Evolutionary conservation across 2,888 invertebrate genomes (phyloP).

Genomic region (Lordiphosa fenestrarum): DNA sequence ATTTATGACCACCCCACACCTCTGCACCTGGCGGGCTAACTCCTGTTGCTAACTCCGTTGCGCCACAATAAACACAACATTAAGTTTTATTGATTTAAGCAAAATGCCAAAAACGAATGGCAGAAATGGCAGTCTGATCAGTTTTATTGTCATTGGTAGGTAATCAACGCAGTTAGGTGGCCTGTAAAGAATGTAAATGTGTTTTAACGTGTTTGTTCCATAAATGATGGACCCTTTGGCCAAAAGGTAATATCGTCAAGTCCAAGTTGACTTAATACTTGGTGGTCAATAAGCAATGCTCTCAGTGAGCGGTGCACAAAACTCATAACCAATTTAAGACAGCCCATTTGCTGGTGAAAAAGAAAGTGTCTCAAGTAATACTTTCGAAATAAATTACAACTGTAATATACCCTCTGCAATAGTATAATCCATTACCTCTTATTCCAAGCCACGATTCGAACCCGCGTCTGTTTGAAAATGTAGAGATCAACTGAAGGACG

Average conservation of each 20-base stretch:
- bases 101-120: constrained; percentile 17
- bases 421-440: too few relatives aligned
- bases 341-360: too few relatives aligned
- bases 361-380: too few relatives aligned
- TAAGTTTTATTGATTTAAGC: constrained; percentile 43
- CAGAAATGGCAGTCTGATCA: constrained; percentile 30
- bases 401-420: too few relatives aligned
- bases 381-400: too few relatives aligned
- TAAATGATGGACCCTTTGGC: constrained; percentile 24
- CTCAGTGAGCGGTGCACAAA: constrained; percentile 2
- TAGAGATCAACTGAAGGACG: too few relatives aligned
- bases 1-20: constrained; percentile 43
- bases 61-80: constrained; percentile 39
- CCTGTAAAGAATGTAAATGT: constrained; percentile 23
- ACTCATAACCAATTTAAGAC: constrained; percentile 3
- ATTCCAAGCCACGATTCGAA: too few relatives aligned
- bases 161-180: constrained; percentile 15
- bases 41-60: constrained; percentile 14
- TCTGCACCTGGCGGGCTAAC: neutral
- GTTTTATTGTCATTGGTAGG: constrained; percentile 21
- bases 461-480: too few relatives aligned
- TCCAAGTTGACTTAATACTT: too few relatives aligned
- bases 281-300: neutral
- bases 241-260: constrained; percentile 8
- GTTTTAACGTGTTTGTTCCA: constrained; percentile 12